These are phyloP conservation scores for Dendrophyllia cribrosa DNA, from an alignment of 64 coral and sea anemone genomes.

Conservation along the genomic window DNA sequence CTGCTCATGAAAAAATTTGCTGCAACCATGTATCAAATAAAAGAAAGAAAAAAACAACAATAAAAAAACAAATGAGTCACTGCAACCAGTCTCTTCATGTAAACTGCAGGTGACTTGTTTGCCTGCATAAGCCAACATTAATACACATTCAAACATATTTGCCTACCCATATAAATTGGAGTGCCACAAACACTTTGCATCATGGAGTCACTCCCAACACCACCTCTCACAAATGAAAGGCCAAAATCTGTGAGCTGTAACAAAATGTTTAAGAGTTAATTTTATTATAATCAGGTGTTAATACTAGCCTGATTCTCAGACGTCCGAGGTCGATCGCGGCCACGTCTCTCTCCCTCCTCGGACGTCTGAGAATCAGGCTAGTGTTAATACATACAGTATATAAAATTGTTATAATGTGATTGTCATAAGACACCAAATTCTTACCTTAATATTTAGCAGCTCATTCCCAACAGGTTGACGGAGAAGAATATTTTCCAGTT, in stretches of 20 bases:
- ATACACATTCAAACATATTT: not conserved
- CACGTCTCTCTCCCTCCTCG: no score
- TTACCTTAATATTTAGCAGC: conserved; percentile 93
- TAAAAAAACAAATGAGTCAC: no score
- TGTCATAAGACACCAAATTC: not conserved
- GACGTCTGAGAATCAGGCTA: no score
- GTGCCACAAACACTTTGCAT: conserved; percentile 99
- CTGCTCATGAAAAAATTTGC: no score
- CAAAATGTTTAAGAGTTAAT: not conserved
- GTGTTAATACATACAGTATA: not conserved
- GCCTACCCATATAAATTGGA: conserved; percentile 98
- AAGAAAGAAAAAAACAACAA: no score
- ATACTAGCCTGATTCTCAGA: no score
- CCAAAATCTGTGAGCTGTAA: conserved; percentile 97
- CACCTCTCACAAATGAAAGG: conserved; percentile 89
- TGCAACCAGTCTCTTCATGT: no score
- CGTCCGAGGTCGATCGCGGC: no score
- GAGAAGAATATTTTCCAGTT: conserved; percentile 97
- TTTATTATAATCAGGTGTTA: not conserved
- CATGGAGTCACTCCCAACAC: conserved; percentile 95
- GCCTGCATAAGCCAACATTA: no score
- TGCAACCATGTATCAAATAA: no score
- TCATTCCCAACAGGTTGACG: conserved; percentile 92
- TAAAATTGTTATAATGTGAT: no score
- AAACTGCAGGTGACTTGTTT: no score